Evolutionary conservation across 2,888 invertebrate species (phyloP).

Genomic region (Heteromyza rotundicornis): DNA sequence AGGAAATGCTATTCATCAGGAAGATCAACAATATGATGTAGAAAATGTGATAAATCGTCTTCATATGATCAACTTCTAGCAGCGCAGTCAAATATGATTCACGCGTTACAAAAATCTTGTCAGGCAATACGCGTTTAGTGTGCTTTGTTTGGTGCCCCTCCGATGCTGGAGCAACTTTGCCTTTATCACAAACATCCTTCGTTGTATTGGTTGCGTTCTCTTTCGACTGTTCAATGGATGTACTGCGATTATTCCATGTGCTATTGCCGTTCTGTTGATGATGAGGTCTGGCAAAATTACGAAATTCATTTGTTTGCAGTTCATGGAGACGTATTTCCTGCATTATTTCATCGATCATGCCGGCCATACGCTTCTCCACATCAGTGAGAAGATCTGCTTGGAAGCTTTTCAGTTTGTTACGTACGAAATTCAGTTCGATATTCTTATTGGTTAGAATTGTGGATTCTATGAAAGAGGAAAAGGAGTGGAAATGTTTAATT

Average conservation of each 20-base stretch:
- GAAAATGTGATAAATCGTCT: constrained; percentile 85
- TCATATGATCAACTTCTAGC: constrained; percentile 78
- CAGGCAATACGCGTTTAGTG: constrained; percentile 60
- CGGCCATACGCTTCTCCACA: constrained; percentile 51
- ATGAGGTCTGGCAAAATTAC: neutral
- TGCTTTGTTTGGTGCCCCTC: constrained; percentile 30
- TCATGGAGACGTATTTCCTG: constrained; percentile 55
- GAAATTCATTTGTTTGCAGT: constrained; percentile 42
- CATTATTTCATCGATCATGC: constrained; percentile 55
- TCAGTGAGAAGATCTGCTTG: constrained; percentile 48
- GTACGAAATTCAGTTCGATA: constrained; percentile 39
- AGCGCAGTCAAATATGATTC: constrained; percentile 84
- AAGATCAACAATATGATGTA: constrained; percentile 77
- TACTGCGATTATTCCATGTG: constrained; percentile 44
- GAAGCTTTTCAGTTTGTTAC: constrained; percentile 46
- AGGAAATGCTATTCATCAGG: constrained; percentile 71
- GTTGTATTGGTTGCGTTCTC: neutral
- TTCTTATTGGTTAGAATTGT: neutral
- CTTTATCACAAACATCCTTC: neutral
- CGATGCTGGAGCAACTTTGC: neutral
- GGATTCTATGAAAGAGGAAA: neutral
- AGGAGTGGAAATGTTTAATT: neutral
- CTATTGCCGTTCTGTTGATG: constrained; percentile 5
- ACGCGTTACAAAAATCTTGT: constrained; percentile 73
- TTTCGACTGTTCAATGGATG: neutral